These are phyloP conservation scores for Myiotriccus ornatus DNA, from an alignment of 2,797 vertebrate genomes.

Conservation along the genomic window DNA sequence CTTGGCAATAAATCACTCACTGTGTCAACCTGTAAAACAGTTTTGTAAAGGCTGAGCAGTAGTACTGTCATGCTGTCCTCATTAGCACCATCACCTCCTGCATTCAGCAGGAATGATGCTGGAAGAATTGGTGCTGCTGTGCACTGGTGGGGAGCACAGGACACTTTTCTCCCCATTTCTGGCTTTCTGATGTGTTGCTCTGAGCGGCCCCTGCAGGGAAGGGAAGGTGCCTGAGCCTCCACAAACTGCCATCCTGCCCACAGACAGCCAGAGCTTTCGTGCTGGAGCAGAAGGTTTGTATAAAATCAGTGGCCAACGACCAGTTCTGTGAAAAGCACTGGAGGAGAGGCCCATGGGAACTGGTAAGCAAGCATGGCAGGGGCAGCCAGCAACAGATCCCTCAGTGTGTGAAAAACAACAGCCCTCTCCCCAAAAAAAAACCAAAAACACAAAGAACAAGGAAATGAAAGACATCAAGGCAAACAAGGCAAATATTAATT, in stretches of 20 bases:
- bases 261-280: not conserved
- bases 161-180: not conserved
- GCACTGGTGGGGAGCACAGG: not conserved
- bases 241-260: not conserved
- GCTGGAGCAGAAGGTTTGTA: not conserved
- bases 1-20: not conserved
- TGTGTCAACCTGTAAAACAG: accelerated
- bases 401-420: not conserved
- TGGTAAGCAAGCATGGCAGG: not conserved
- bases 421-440: no score
- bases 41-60: not conserved
- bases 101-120: not conserved
- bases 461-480: not conserved
- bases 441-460: no score
- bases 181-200: not conserved
- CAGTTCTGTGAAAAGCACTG: not conserved
- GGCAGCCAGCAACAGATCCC: not conserved
- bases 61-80: not conserved
- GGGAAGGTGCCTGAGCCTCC: not conserved
- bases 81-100: not conserved
- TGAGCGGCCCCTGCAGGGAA: not conserved
- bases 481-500: not conserved
- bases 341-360: not conserved
- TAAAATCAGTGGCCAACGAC: not conserved
- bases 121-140: not conserved